A percentile compares a stretch with the other conserved stretches of the same genome.
These are phyloP conservation scores for Malurus elegans DNA, from an alignment of 2,113 vertebrate species.

Conservation along the genomic window DNA sequence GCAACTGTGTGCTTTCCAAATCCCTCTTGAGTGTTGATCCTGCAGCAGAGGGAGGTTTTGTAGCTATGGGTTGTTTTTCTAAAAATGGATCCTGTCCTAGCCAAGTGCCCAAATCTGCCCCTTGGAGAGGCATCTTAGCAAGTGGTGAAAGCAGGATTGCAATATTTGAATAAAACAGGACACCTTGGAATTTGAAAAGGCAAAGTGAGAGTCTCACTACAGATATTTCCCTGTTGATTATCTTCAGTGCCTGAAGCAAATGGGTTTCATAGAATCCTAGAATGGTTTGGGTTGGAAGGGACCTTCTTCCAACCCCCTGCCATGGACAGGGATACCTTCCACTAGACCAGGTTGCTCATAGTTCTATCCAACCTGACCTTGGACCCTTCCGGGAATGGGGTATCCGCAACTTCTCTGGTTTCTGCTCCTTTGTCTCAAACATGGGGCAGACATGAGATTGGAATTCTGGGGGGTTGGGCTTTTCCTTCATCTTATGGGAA, in stretches of 20 bases:
- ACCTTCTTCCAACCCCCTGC: background rate
- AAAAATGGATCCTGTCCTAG: background rate
- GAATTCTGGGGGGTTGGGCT: background rate
- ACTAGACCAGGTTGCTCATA: background rate
- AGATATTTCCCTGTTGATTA: background rate
- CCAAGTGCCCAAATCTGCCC: background rate
- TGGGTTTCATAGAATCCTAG: background rate
- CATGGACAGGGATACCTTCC: background rate
- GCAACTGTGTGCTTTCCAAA: background rate
- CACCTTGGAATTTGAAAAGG: background rate
- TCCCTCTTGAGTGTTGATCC: background rate
- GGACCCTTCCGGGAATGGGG: background rate
- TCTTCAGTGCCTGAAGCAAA: background rate
- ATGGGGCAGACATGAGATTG: background rate
- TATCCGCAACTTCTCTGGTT: background rate
- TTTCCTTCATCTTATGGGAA: background rate
- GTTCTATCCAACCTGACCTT: background rate
- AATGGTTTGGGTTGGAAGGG: background rate
- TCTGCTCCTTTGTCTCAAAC: background rate
- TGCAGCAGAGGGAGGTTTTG: background rate
- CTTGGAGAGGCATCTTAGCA: background rate
- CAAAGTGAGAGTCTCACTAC: background rate
- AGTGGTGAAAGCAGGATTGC: background rate
- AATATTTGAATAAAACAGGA: background rate
- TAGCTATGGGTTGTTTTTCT: background rate